Evolutionary conservation across 2,113 vertebrate genomes (phyloP).

Genomic region (Gasterosteus nipponicus): DNA sequence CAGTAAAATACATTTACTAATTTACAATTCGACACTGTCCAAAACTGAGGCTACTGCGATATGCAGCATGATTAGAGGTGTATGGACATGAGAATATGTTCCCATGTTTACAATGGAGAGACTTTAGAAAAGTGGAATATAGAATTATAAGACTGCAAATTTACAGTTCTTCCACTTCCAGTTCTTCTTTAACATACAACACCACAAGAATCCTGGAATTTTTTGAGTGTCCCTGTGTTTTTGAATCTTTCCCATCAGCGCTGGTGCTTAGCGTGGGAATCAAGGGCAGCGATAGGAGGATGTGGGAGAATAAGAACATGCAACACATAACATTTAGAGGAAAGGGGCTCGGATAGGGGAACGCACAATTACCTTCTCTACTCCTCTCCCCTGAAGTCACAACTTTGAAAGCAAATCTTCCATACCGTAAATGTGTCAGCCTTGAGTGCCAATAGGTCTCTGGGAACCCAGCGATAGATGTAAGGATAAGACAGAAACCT

Average conservation of each 20-base stretch:
- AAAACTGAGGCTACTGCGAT: neutral
- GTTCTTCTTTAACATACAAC: slow-evolving; percentile 16
- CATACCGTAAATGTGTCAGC: slow-evolving; percentile 6
- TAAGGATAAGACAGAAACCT: slow-evolving; percentile 63
- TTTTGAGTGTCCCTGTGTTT: slow-evolving; percentile 55
- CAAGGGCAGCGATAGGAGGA: slow-evolving; percentile 68
- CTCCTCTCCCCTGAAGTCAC: neutral
- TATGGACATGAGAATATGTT: neutral
- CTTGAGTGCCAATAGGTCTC: slow-evolving; percentile 28
- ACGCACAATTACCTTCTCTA: neutral
- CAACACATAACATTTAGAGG: slow-evolving; percentile 57
- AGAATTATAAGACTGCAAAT: slow-evolving; percentile 15
- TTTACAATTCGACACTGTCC: neutral
- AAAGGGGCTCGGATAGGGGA: slow-evolving; percentile 20
- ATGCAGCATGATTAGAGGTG: neutral
- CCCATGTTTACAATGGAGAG: neutral
- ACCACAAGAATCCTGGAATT: slow-evolving; percentile 60
- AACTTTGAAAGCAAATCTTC: slow-evolving; percentile 13
- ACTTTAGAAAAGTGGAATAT: neutral
- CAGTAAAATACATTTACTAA: neutral
- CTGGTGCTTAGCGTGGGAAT: slow-evolving; percentile 75
- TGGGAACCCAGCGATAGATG: slow-evolving; percentile 67
- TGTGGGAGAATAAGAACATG: slow-evolving; percentile 64
- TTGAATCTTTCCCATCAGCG: slow-evolving; percentile 69
- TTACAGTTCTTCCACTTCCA: slow-evolving; percentile 11